Percentiles rank a stretch among this genome's conserved stretches.
These are phyloP conservation scores for Sciaenops ocellatus DNA, from an alignment of 2,797 vertebrate genomes.

Conservation along the genomic window DNA sequence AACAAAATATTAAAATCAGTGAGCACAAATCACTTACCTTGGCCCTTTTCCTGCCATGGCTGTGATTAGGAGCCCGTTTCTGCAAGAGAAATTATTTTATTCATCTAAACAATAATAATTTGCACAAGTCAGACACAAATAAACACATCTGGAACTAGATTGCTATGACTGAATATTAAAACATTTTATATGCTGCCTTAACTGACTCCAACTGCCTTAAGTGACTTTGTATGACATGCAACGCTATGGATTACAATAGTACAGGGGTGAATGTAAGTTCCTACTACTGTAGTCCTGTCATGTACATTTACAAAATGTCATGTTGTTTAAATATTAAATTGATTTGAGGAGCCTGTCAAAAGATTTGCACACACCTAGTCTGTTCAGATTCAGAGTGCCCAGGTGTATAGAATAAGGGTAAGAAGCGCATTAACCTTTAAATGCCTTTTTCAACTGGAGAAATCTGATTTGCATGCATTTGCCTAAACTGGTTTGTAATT, in stretches of 20 bases:
- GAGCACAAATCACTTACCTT: conserved; percentile 86
- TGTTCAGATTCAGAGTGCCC: too few species aligned
- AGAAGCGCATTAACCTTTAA: too few species aligned
- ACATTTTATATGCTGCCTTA: background rate
- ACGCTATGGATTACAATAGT: background rate
- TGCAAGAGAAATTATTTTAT: conserved; percentile 69
- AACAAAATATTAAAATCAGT: background rate
- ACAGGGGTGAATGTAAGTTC: background rate
- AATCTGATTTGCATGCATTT: background rate
- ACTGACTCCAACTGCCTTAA: too few species aligned
- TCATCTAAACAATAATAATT: background rate
- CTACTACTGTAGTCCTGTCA: background rate
- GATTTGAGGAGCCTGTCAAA: background rate
- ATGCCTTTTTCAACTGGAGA: background rate
- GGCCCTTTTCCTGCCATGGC: conserved; percentile 96
- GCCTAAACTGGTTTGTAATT: background rate
- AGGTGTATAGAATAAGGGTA: too few species aligned
- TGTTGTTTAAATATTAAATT: background rate
- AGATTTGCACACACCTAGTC: too few species aligned
- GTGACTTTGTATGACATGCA: background rate
- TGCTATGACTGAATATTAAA: background rate
- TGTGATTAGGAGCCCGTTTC: conserved; percentile 93
- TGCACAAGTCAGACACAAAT: background rate
- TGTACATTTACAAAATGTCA: background rate
- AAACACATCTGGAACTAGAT: background rate